Evolutionary conservation across 2,797 vertebrate genomes (phyloP).

Genomic region (Eidolon dupreanum): DNA sequence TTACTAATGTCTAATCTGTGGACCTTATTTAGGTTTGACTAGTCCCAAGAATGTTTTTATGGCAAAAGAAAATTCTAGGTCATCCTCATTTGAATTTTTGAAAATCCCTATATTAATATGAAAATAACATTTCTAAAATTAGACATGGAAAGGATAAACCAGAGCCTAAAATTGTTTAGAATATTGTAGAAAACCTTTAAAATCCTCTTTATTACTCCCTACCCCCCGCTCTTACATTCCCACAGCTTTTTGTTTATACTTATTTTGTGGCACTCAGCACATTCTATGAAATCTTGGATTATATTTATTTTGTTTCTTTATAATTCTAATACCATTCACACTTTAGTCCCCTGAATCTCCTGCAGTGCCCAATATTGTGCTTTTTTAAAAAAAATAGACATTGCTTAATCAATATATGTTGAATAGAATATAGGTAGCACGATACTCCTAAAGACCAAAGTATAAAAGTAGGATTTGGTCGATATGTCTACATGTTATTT

Average conservation of each 20-base stretch:
- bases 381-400: neutral
- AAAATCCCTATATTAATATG: neutral
- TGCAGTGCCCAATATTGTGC: neutral
- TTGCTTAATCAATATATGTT: neutral
- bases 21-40: neutral
- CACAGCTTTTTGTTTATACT: neutral
- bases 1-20: neutral
- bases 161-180: neutral
- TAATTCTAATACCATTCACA: neutral
- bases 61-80: slow-evolving; percentile 15
- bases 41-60: neutral
- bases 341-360: neutral
- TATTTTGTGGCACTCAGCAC: neutral
- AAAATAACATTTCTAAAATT: slow-evolving; percentile 46
- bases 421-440: neutral
- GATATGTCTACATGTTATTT: neutral
- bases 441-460: neutral
- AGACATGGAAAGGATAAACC: neutral
- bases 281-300: neutral
- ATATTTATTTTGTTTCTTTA: neutral
- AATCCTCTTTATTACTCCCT: neutral
- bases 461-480: neutral
- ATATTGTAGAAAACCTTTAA: neutral
- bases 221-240: neutral
- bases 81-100: neutral